A percentile compares a stretch with the other conserved stretches of the same genome.
These are phyloP conservation scores for Hyppa rectilinea DNA, from an alignment of 2,888 invertebrate genomes.

Conservation along the genomic window DNA sequence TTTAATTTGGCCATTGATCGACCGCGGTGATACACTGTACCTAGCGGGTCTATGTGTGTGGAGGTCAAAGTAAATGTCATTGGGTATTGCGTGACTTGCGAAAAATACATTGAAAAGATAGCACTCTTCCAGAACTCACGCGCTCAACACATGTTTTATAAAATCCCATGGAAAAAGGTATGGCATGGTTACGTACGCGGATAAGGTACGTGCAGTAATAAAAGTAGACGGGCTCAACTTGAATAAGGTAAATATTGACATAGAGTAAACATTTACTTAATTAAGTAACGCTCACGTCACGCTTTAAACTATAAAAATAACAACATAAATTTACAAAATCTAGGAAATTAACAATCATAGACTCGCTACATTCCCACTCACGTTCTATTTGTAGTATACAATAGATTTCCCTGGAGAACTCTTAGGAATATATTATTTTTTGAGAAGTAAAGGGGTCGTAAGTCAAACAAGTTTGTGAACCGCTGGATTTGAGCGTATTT, in stretches of 20 bases:
- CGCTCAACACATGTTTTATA: neutral
- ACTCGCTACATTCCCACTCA: slow-evolving; percentile 38
- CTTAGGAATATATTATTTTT: slow-evolving; percentile 66
- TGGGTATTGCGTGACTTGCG: slow-evolving; percentile 1
- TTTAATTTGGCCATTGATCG: slow-evolving; percentile 81
- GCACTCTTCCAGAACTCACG: neutral
- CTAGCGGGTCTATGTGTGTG: slow-evolving; percentile 18
- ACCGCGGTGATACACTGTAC: slow-evolving; percentile 47
- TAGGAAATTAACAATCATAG: slow-evolving; percentile 53
- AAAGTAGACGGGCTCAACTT: neutral
- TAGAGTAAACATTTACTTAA: neutral
- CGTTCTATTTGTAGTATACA: slow-evolving; percentile 56
- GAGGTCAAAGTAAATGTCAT: slow-evolving; percentile 49
- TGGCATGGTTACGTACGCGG: neutral
- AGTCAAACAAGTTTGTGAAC: slow-evolving; percentile 66
- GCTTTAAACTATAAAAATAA: neutral
- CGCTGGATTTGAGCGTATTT: slow-evolving; percentile 70
- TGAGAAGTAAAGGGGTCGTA: slow-evolving; percentile 55
- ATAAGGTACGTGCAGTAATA: neutral
- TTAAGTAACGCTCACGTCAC: neutral
- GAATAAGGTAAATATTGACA: slow-evolving; percentile 7
- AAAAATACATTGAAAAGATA: neutral
- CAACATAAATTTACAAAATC: slow-evolving; percentile 11
- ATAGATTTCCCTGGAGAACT: slow-evolving; percentile 62
- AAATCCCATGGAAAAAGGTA: neutral